These are phyloP conservation scores for Mormyrus hasselquistii DNA, from an alignment of 2,797 vertebrate genomes.

Conservation along the genomic window DNA sequence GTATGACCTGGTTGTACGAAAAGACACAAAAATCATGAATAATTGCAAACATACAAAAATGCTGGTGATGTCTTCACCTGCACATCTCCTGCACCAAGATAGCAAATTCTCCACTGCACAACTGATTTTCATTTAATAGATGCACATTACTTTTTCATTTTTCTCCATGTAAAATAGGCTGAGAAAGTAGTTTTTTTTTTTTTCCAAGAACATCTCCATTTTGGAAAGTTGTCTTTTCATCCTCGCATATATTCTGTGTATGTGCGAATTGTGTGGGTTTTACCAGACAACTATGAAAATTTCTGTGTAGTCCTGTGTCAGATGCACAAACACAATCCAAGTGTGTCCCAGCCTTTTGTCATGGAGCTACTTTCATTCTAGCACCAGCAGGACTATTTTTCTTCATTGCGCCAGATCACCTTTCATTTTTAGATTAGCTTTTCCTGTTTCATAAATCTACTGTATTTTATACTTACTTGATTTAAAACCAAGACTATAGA, in stretches of 20 bases:
- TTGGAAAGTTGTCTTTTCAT: neutral
- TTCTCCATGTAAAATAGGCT: neutral
- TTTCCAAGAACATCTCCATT: neutral
- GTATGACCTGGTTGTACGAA: neutral
- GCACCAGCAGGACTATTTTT: neutral
- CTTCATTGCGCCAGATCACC: neutral
- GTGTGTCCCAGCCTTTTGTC: neutral
- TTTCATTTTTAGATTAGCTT: neutral
- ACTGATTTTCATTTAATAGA: neutral
- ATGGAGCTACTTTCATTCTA: neutral
- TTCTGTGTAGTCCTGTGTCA: neutral
- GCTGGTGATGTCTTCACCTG: neutral
- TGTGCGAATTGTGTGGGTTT: neutral
- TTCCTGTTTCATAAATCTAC: neutral
- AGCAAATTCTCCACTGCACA: neutral
- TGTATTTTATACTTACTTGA: neutral
- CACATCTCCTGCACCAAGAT: neutral
- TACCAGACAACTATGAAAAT: neutral
- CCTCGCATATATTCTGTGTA: neutral
- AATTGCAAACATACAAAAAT: neutral
- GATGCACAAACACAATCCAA: neutral
- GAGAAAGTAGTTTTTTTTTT: neutral
- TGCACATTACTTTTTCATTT: neutral
- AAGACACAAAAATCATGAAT: neutral
- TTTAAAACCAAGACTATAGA: neutral